These are phyloP conservation scores for Pegoplata infirma DNA, from an alignment of 2,888 invertebrate species.

Conservation along the genomic window DNA sequence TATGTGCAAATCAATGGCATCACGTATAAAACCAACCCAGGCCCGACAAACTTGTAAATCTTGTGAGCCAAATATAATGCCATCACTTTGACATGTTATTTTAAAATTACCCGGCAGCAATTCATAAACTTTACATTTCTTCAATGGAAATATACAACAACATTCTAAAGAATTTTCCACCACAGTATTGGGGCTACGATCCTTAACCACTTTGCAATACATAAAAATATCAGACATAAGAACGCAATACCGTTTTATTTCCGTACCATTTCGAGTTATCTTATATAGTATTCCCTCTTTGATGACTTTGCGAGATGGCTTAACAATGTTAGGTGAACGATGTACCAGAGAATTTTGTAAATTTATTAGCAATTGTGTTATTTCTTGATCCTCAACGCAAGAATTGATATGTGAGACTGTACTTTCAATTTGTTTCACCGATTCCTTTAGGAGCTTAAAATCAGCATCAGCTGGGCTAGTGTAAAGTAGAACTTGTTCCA, in stretches of 20 bases:
- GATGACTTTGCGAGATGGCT: conserved; percentile 82
- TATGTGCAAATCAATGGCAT: conserved; percentile 80
- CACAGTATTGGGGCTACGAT: conserved; percentile 78
- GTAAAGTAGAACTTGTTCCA: conserved; percentile 83
- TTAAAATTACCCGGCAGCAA: conserved; percentile 81
- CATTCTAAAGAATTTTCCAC: conserved; percentile 82
- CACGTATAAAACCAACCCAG: conserved; percentile 81
- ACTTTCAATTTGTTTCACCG: conserved; percentile 83
- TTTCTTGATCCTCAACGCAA: conserved; percentile 86
- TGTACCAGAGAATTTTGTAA: conserved; percentile 83
- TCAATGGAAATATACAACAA: conserved; percentile 84
- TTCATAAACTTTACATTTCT: conserved; percentile 83
- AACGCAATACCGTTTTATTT: conserved; percentile 83
- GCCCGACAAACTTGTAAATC: conserved; percentile 79
- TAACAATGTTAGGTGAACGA: conserved; percentile 82
- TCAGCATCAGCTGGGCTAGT: conserved; percentile 81
- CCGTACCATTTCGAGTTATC: conserved; percentile 79
- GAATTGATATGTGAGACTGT: conserved; percentile 86
- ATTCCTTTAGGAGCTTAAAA: conserved; percentile 81
- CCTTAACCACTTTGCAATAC: conserved; percentile 83
- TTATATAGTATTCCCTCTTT: conserved; percentile 83
- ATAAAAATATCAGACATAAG: conserved; percentile 86
- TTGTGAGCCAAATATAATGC: conserved; percentile 80
- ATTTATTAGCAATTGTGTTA: conserved; percentile 83
- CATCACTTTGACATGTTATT: conserved; percentile 81